Evolutionary conservation across 2,113 vertebrate genomes (phyloP), one percentile per base, ranked within the genome.

Genomic region (Podilymbus podiceps): DNA sequence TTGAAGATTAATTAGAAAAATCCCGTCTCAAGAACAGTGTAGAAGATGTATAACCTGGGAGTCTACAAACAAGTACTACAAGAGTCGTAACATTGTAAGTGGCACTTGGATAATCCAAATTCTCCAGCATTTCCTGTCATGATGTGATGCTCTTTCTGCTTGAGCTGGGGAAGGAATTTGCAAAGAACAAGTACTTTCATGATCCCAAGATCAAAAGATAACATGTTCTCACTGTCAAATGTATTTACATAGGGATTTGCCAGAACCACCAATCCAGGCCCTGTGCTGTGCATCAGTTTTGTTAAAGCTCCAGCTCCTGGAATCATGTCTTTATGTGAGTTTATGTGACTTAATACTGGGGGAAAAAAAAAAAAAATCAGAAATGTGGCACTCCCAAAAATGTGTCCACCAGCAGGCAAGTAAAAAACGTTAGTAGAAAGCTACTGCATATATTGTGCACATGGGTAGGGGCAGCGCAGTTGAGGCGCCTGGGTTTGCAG

Each of bases 131-230:
- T 77, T 93, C 50, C 66, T 69, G 42, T 69, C 68, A 82, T 0
- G 3, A 55, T 11, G 2, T 4, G 16, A 50, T 88, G 59, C 31
- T 80, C 56, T 84, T 96, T 93, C 59, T 93, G 75, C 88, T 88
- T 0, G 0, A 94, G 31, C n/a, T 86, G 75, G 42, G 25, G 47
- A 93, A 93, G 63, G 56, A 92, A 96, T 87, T 56, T 82, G 62
- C 30, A 71, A 83, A 88, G 81, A 93, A 83, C 58, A 95, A 94
- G 88, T 71, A 44, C 47, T 52, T 92, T 92, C 95, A 92, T 31
- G 85, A 96, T 79, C 40, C 58, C 53, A 68, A 88, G 87, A 94
- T 88, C 62, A 91, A 91, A 94, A 80, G 91, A 83, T 44, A 93
- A 71, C 1, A 2, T 28, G 23, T 78, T 89, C 67, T 89, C 23